A percentile compares a stretch with the other conserved stretches of the same genome.
Evolutionary conservation across 2,888 invertebrate species (phyloP).

Genomic region (Meteorus colon): DNA sequence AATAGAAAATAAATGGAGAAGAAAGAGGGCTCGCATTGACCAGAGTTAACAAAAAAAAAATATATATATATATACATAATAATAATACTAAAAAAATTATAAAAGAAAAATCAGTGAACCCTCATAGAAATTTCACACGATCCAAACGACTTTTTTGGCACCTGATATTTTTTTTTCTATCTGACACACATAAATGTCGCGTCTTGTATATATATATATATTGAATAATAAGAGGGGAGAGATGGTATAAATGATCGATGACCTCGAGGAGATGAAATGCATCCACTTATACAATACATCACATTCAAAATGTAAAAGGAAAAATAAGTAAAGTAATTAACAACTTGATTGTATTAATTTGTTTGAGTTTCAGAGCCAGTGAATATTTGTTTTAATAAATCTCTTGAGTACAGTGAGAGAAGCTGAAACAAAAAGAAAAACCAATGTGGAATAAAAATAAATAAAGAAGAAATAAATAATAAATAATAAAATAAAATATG

Average conservation of each 20-base stretch:
- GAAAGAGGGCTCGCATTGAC: conserved; percentile 17
- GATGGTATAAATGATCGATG: neutral
- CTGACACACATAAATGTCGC: conserved; percentile 8
- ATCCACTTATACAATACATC: neutral
- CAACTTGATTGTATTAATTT: neutral
- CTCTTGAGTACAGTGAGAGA: neutral
- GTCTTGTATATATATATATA: neutral
- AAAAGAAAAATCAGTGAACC: conserved; percentile 34
- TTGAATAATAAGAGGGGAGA: neutral
- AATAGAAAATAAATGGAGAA: conserved; percentile 31
- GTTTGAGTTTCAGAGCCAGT: neutral
- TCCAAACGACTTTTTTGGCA: conserved; percentile 30
- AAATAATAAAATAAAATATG: neutral
- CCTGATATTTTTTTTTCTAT: conserved; percentile 16
- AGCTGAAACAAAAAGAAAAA: neutral
- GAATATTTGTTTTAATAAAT: neutral
- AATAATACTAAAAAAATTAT: conserved; percentile 25
- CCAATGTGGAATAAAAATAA: neutral
- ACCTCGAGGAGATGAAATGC: conserved; percentile 12
- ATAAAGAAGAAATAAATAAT: neutral
- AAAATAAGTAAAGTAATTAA: neutral
- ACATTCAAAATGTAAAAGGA: neutral
- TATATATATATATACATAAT: neutral
- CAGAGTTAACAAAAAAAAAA: neutral
- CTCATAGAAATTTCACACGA: conserved; percentile 50